A percentile compares a stretch with the other conserved stretches of the same genome.
phyloP scores from a whole-genome alignment of 2,888 invertebrate species.

The Meandrusa payeni region DNA sequence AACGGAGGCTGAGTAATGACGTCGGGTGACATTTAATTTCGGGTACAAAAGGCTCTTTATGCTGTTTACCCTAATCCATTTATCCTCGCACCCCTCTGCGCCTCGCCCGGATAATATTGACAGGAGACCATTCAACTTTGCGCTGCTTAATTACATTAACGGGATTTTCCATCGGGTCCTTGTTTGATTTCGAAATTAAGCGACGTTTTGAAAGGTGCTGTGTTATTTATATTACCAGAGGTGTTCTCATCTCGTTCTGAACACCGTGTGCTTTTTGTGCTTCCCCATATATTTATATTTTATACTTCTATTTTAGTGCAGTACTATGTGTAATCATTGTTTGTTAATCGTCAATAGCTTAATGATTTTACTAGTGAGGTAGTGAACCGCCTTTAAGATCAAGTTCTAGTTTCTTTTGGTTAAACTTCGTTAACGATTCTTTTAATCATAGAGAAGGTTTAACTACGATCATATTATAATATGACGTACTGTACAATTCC shows the following conservation, averaged over 20 bases:
- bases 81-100: conserved; percentile 31
- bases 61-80: conserved; percentile 75
- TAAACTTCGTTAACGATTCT: no score
- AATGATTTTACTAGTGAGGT: no score
- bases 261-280: no score
- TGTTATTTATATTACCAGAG: conserved; percentile 7
- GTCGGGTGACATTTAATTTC: conserved; percentile 76
- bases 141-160: conserved; percentile 50
- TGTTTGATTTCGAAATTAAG: conserved; percentile 20
- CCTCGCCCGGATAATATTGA: conserved; percentile 48
- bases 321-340: background rate
- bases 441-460: no score
- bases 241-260: background rate
- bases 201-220: conserved; percentile 5
- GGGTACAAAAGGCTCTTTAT: conserved; percentile 78
- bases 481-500: no score
- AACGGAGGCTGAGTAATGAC: conserved; percentile 71
- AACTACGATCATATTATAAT: no score
- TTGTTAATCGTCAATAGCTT: background rate
- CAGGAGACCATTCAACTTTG: conserved; percentile 53
- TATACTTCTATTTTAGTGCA: no score
- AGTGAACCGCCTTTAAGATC: no score
- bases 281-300: background rate
- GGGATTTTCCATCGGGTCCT: conserved; percentile 30
- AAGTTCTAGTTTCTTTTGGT: no score